Evolutionary conservation across 1,140 invertebrate species (phyloP).

Genomic region (Brachionus asplanchnoidis): DNA sequence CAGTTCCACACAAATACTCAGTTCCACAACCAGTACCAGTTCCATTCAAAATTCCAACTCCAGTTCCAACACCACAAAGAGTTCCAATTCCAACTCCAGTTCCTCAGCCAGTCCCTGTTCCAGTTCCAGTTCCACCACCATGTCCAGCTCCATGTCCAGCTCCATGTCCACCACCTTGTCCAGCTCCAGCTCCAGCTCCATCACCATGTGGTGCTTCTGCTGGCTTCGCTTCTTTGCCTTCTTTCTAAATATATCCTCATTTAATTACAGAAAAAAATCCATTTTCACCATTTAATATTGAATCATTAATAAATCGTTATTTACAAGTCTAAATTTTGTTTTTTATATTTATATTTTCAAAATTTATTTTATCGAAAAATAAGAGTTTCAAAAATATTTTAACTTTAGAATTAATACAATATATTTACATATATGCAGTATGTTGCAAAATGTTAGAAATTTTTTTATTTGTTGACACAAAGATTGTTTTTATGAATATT

Average conservation of each 20-base stretch:
- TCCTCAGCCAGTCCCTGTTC: background rate
- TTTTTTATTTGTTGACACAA: too few relatives aligned
- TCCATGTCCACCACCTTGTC: background rate
- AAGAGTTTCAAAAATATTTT: too few relatives aligned
- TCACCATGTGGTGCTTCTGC: background rate
- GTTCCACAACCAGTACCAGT: background rate
- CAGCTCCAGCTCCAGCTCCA: background rate
- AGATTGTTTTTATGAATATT: too few relatives aligned
- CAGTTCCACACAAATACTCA: conserved; percentile 14
- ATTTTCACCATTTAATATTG: background rate
- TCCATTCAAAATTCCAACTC: background rate
- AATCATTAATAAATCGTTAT: background rate
- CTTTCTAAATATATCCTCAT: background rate
- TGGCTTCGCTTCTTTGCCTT: background rate
- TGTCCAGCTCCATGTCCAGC: background rate
- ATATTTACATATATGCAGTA: too few relatives aligned
- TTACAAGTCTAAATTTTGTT: too few relatives aligned
- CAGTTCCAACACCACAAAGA: background rate
- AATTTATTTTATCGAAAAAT: too few relatives aligned
- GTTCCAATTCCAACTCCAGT: background rate
- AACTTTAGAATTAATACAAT: too few relatives aligned
- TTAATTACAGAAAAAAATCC: background rate
- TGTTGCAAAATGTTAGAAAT: too few relatives aligned
- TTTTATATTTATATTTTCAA: too few relatives aligned
- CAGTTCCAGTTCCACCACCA: background rate